Conservation (phyloP, 2,113 vertebrate species). For the Puntigrus tetrazona region DNA sequence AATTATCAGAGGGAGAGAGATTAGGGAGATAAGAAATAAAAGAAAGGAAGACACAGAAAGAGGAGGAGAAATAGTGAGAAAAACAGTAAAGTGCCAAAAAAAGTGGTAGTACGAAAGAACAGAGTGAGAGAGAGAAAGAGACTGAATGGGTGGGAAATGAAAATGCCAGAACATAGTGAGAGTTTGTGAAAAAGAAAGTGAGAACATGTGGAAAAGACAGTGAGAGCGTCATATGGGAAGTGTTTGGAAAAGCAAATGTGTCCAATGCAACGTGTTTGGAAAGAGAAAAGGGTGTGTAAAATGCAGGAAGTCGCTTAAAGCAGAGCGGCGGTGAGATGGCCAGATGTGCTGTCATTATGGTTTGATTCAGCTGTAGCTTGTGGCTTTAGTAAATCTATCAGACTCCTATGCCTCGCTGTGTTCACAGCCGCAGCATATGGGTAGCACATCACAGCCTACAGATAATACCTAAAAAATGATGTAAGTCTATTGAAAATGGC, state of each 20-base stretch:
- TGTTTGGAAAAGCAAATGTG: neutral
- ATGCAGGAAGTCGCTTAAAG: neutral
- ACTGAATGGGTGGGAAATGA: neutral
- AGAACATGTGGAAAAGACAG: neutral
- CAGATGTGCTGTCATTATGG: neutral
- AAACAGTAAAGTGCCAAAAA: neutral
- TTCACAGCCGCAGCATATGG: conserved; percentile 30
- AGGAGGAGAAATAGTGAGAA: neutral
- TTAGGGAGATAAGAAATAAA: conserved; percentile 19
- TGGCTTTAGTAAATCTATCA: conserved; percentile 22
- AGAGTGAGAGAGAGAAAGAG: conserved; percentile 8
- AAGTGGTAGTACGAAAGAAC: neutral
- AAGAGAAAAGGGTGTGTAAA: neutral
- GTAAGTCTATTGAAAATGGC: conserved; percentile 68
- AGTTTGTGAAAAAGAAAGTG: neutral
- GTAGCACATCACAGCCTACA: conserved; percentile 54
- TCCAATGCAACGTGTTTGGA: neutral
- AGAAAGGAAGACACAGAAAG: neutral
- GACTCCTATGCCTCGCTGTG: neutral
- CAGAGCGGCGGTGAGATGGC: neutral
- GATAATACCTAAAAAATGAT: conserved; percentile 63
- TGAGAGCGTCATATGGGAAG: neutral
- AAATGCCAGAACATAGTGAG: neutral
- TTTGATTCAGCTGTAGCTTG: neutral
- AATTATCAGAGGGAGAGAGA: conserved; percentile 40